Evolutionary conservation across 1,140 invertebrate genomes (phyloP), one percentile per base, ranked within the genome.

Genomic region (Proales similis): DNA sequence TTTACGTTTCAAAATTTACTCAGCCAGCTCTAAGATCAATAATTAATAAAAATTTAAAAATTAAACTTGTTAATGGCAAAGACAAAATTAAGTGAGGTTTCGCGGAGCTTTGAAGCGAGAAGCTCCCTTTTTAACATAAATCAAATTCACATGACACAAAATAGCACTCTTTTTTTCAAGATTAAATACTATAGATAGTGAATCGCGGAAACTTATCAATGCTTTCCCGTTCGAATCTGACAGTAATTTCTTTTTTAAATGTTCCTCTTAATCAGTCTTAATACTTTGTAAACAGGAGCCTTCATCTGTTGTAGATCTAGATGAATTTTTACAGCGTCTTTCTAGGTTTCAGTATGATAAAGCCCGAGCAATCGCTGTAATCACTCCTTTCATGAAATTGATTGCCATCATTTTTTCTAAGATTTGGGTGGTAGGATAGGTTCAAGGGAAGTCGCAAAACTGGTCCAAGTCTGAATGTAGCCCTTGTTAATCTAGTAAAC

Each of bases 331-430:
- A 29, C 19, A 26, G 2, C 26, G 45, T 19, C 20, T 57, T n/a
- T 57, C 51, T n/a, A 57, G 45, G 45, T 57, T 57, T 42, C 36
- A 57, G 30, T 57, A 26, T 14, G 51, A 57, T 20, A 57, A 57
- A 57, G 51, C 51, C 22, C 27, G 26, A 42, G 20, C 33, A 11
- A 7, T 12, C 7, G 32, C 45, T n/a, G 51, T 57, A 57, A 43
- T 7, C 12, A 39, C 0, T 22, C 29, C 29, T 5, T 42, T 42
- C 45, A 3, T 1, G 7, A 11, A 11, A 38, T 19, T 32, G 39
- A 51, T n/a, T 20, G 3, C 22, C 33, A 33, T 2, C 14, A 33
- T 1, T 38, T 1, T 19, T 12, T 7, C 9, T 3, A 14, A 12
- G 1, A 22, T n/a, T 24, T 53, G 6, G 4, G 2, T 9, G 14